Evolutionary conservation across 2,888 invertebrate genomes (phyloP), one percentile per base, ranked within the genome.

Genomic region (Atrina japonica): DNA sequence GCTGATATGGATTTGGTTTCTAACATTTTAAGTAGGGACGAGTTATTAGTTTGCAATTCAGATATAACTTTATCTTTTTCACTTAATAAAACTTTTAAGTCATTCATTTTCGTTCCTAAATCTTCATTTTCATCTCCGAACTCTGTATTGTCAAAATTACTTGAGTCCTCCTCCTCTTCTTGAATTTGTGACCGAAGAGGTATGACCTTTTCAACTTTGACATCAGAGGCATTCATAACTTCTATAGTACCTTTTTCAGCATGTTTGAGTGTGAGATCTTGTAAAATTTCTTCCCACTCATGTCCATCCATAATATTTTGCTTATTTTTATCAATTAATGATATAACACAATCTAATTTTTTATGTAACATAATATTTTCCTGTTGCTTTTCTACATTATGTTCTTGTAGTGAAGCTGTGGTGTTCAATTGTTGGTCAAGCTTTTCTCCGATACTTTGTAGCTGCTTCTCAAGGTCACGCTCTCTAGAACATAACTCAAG

Each of bases 51-150:
- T 69, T 88, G 87, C 47, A 90, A 70, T 43, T 88, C 87, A 16
- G 75, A 60, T 25, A 90, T 86, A 21, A 88, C 81, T 29, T 77
- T 70, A 68, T 89, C 89, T 72, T 89, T 89, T 63, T 87, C 85
- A 27, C 69, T 64, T 5, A 89, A 67, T 16, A 83, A 78, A 16
- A 65, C 75, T 64, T 80, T 78, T 16, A 89, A 67, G 25, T 80
- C 74, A 49, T 86, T 82, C 53, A 86, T 73, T 50, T 87, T 81
- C 23, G 72, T 65, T 16, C 73, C 69, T 6, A 83, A 70, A 65
- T 77, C 70, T 25, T 23, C 14, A 11, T 64, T 52, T n/a, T 16
- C 43, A 21, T 41, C 40, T 3, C 25, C 41, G 41, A 41, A 40
- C 11, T 11, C 52, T 30, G 81, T 79, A 47, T 65, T 35, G 21